Evolutionary conservation across 2,888 invertebrate species (phyloP), one percentile per base, ranked within the genome.

Genomic region (Malacosoma neustria): DNA sequence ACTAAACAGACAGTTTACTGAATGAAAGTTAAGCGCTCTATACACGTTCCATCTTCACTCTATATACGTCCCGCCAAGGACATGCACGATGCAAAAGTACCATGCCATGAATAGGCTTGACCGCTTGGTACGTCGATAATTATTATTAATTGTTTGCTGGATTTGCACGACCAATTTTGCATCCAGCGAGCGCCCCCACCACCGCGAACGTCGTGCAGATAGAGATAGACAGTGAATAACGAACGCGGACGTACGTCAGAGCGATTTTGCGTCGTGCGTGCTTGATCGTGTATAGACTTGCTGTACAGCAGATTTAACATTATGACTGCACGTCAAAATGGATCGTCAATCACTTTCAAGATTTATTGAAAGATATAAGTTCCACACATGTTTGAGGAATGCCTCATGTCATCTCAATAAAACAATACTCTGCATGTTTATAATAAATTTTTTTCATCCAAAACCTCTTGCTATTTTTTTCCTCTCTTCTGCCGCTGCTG

Each of bases 121-220:
- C 29, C n/a, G n/a, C n/a, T n/a, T n/a, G n/a, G 36, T 36, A 36
- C 36, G 32, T 32, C 13, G 11, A 37, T 37, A 37, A 37, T 33
- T 37, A 37, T 33, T 37, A 37, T 37, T 37, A 37, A 33, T 37
- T 37, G 37, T 13, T 37, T 33, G 32, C 37, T 37, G 15, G 15
- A 15, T 15, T 15, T 15, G 15, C 15, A 15, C 15, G 37, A 37
- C 37, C 37, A 29, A 33, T 33, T 33, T 37, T 14, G 32, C 32
- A 37, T 37, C 37, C 32, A 37, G 37, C 37, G 37, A 37, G 33
- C 33, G 37, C 37, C 33, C 33, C 37, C 33, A 37, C 37, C 37
- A 37, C 32, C 37, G 37, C 37, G 33, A 32, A 32, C 13, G 30
- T 37, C 32, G 32, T 33, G 37, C 32, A 15, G 15, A 15, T 15